These are phyloP conservation scores for Anodontia alba DNA, from an alignment of 2,888 invertebrate species.

Conservation along the genomic window DNA sequence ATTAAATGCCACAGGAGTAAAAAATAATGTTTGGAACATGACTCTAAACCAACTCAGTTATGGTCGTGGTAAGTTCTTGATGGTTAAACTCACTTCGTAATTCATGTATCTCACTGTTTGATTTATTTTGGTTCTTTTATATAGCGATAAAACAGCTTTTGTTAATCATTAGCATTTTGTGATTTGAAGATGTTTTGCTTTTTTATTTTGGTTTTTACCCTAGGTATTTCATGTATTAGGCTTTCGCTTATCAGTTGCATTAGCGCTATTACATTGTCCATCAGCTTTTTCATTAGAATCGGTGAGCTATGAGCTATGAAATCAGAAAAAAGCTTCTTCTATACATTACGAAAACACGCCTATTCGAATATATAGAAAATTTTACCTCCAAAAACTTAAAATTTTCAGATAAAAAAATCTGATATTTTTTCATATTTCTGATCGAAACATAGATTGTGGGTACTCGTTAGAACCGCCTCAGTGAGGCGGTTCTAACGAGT, in stretches of 20 bases:
- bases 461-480: no score
- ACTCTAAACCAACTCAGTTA: conserved; percentile 78
- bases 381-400: no score
- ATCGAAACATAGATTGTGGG: no score
- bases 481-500: no score
- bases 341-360: no score
- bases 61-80: conserved; percentile 72
- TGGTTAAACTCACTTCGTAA: background rate
- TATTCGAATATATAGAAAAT: no score
- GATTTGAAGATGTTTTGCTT: background rate
- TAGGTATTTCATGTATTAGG: background rate
- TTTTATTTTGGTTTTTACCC: background rate
- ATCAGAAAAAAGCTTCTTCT: no score
- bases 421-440: no score
- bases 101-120: background rate
- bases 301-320: no score
- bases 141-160: background rate
- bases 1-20: conserved; percentile 65
- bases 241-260: background rate
- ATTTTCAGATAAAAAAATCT: no score
- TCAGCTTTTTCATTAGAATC: no score
- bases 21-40: conserved; percentile 79
- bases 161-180: background rate
- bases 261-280: background rate
- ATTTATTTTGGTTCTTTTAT: background rate